Base-by-base conservation (phyloP, 2,113 vertebrate species). In the Solea senegalensis region DNA sequence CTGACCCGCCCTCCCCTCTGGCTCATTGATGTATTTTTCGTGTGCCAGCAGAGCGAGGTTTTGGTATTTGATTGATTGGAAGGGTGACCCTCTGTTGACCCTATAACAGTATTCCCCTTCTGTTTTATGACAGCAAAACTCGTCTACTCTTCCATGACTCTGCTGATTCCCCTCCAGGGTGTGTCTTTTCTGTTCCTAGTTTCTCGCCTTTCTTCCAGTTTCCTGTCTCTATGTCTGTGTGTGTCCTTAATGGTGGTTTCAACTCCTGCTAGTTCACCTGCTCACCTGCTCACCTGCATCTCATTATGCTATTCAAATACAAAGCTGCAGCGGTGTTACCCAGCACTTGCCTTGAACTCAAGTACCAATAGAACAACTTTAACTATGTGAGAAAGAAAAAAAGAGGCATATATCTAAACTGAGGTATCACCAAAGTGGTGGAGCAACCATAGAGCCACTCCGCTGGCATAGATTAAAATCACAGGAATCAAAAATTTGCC, bases 401-500 rank as follows among this genome's bases (percentile, higher is more conserved):
- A 34, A 34, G 34, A 34, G 34, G 5, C 34, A 34, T 34, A 34
- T 34, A 34, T 34, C 34, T 34, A 34, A 34, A 2, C 34, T 34
- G 21, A 21, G 21, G 21, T 21, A 34, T 34, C 34, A 34, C 34
- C 34, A 34, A 34, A 3, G 34, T 34, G 34, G 34, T 2, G 34
- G 34, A 34, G 3, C 34, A 6, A 34, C 34, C 34, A 34, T 34
- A 34, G 5, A 34, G 34, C 34, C 34, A 34, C 34, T 34, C 34
- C 5, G 5, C 34, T 2, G 5, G 34, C 34, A 34, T 34, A 34
- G 11, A 44, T n/a, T 66, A 58, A 64, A 63, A 40, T 53, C 39
- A 1, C 45, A 80, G 43, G 1, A 43, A 55, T 74, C 41, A 52
- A 69, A 81, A 62, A 44, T 65, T 58, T 74, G 66, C 60, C 60